Conservation (phyloP, 92 coral and sea anemone species). For the Micromussa lordhowensis region DNA sequence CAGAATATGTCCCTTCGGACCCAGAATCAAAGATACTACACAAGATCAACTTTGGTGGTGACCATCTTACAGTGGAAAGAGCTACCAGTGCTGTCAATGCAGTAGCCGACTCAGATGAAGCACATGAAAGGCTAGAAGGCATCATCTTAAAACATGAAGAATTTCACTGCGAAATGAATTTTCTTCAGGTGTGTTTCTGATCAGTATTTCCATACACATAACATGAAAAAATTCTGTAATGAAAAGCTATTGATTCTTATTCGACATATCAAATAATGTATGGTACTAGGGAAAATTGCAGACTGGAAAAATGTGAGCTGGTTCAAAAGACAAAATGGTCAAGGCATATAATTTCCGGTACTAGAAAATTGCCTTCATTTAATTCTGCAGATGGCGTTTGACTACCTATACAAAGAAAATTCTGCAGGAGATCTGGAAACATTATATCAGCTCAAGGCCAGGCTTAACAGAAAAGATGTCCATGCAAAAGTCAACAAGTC, state of each 20-base stretch:
- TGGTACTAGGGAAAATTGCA: too few relatives aligned
- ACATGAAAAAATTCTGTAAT: too few relatives aligned
- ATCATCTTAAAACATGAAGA: conserved; percentile 19
- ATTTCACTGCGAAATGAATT: conserved; percentile 55
- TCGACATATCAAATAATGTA: too few relatives aligned
- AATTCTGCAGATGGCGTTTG: conserved; percentile 49
- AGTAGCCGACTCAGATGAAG: conserved; percentile 47
- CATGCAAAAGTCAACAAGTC: conserved; percentile 52
- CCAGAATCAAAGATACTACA: conserved; percentile 20
- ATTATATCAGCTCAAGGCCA: conserved; percentile 47
- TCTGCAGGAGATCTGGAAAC: conserved; percentile 54
- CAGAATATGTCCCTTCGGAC: conserved; percentile 34
- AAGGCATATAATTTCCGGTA: too few relatives aligned
- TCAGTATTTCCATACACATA: conserved; percentile 29
- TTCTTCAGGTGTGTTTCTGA: conserved; percentile 29
- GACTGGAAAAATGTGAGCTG: too few relatives aligned
- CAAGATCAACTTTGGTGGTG: conserved; percentile 56
- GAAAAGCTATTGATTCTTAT: too few relatives aligned
- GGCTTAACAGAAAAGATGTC: conserved; percentile 66
- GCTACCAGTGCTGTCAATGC: conserved; percentile 47
- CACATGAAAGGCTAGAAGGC: conserved; percentile 53
- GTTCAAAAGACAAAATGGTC: too few relatives aligned
- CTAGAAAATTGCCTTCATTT: too few relatives aligned
- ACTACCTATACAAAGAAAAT: conserved; percentile 41
- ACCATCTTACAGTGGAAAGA: conserved; percentile 41